Conservation (phyloP, 2,888 invertebrate species). For the Apamea anceps region DNA sequence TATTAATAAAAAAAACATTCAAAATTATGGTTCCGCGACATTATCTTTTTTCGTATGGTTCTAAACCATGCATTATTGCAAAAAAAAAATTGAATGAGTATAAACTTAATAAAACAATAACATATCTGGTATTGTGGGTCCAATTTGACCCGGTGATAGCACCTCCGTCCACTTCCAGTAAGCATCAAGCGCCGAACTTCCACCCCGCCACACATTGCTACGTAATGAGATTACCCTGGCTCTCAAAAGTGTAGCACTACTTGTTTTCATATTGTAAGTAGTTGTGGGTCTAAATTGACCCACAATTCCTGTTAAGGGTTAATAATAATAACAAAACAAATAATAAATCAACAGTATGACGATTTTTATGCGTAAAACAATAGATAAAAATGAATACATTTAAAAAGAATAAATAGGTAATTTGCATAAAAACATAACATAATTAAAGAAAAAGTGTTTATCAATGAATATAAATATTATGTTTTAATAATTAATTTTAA, state of each 20-base stretch:
- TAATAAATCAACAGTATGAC: background rate
- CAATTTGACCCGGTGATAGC: too few species aligned
- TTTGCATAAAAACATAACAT: background rate
- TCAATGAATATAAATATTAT: background rate
- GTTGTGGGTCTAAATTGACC: background rate
- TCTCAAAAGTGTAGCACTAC: background rate
- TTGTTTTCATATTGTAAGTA: background rate
- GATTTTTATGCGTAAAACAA: background rate
- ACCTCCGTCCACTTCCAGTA: too few species aligned
- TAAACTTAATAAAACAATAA: too few species aligned
- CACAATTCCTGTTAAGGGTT: background rate
- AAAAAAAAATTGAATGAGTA: too few species aligned
- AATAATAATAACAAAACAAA: background rate
- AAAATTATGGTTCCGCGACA: too few species aligned
- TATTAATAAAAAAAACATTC: too few species aligned
- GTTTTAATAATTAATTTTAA: conserved; percentile 6
- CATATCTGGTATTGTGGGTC: too few species aligned
- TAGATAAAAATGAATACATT: background rate
- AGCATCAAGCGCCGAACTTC: too few species aligned
- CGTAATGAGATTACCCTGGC: background rate
- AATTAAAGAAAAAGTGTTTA: background rate
- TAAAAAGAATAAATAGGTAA: background rate
- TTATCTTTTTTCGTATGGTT: too few species aligned
- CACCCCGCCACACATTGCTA: too few species aligned
- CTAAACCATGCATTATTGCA: too few species aligned